phyloP scores from a whole-genome alignment of 2,113 vertebrate genomes.

The Oryzias woworae region DNA sequence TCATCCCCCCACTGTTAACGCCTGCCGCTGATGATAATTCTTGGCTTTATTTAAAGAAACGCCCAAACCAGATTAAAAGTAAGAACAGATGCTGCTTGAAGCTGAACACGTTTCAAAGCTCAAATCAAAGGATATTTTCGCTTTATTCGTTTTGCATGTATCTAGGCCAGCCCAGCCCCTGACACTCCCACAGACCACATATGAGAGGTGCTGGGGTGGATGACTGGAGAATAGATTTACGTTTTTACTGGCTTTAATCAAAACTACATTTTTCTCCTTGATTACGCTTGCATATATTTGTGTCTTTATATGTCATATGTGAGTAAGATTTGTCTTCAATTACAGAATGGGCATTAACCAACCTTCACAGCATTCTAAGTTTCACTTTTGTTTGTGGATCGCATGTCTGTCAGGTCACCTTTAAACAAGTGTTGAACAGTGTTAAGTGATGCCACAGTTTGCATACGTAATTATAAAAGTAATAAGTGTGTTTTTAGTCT shows the following conservation, averaged over 20 bases:
- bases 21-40: slow-evolving; percentile 56
- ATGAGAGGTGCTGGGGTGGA: slow-evolving; percentile 54
- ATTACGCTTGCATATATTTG: slow-evolving; percentile 13
- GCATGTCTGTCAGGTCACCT: no score
- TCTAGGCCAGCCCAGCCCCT: slow-evolving; percentile 70
- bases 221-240: slow-evolving; percentile 68
- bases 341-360: no score
- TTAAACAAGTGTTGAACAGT: no score
- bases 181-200: slow-evolving; percentile 73
- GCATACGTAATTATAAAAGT: no score
- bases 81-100: slow-evolving; percentile 68
- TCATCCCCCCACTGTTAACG: slow-evolving; percentile 34
- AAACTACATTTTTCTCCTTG: slow-evolving; percentile 48
- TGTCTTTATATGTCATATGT: no score
- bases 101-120: slow-evolving; percentile 66
- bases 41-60: slow-evolving; percentile 61
- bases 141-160: slow-evolving; percentile 72
- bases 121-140: slow-evolving; percentile 68
- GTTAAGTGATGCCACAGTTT: no score
- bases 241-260: slow-evolving; percentile 36
- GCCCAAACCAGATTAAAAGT: slow-evolving; percentile 73
- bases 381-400: no score
- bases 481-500: no score
- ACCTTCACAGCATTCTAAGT: no score
- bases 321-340: no score